Conservation (phyloP, 2,888 invertebrate species). For the Opisthograptis luteolata region DNA sequence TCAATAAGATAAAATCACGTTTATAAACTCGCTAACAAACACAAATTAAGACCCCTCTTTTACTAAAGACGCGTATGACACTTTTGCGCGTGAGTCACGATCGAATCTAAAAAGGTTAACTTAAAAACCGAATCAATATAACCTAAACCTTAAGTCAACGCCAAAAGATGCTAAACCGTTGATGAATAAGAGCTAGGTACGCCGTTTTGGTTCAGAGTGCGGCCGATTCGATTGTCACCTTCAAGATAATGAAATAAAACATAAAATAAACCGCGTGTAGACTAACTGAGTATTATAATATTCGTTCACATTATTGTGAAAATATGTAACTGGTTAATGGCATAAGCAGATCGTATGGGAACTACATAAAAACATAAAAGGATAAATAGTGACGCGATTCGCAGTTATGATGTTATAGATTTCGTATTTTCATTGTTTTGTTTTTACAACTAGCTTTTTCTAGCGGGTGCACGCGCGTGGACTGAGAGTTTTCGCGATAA, state of each 20-base stretch:
- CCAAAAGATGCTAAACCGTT: no score
- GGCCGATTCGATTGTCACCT: conserved; percentile 48
- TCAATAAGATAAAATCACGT: conserved; percentile 45
- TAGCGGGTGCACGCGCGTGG: no score
- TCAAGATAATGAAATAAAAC: conserved; percentile 45
- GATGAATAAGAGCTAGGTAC: no score
- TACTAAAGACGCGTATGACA: conserved; percentile 48
- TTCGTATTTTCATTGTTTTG: neutral
- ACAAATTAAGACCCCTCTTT: conserved; percentile 52
- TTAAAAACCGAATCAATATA: neutral
- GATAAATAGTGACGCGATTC: neutral
- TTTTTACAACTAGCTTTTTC: no score
- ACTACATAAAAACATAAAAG: neutral
- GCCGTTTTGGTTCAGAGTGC: conserved; percentile 9
- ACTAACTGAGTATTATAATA: no score
- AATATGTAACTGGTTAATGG: conserved; percentile 12
- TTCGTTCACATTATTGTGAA: conserved; percentile 6
- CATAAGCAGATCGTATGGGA: neutral
- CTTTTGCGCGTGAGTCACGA: conserved; percentile 39
- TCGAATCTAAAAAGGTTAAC: conserved; percentile 2
- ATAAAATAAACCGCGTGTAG: conserved; percentile 37
- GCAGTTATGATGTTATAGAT: neutral
- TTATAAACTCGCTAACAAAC: conserved; percentile 47
- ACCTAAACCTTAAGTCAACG: neutral
- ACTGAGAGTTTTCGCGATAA: no score